Evolutionary conservation across 2,113 vertebrate genomes (phyloP).

Genomic region (Larimichthys crocea): DNA sequence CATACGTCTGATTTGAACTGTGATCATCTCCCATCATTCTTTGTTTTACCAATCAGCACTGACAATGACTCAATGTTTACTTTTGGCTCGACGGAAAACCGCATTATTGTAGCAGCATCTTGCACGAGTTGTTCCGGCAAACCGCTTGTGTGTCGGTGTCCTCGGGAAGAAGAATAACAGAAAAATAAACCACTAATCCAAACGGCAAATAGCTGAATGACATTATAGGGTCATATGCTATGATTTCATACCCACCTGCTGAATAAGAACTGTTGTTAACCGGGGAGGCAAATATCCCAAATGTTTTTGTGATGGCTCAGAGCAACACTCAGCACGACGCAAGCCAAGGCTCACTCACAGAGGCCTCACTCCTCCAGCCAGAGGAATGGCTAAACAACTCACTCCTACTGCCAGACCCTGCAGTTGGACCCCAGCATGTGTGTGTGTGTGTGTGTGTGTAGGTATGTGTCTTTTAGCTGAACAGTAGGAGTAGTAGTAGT

Average conservation of each 20-base stretch:
- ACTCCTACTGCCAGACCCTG: constrained; percentile 61
- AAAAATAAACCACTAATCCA: constrained; percentile 37
- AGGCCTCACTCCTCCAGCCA: constrained; percentile 74
- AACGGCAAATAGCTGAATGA: constrained; percentile 31
- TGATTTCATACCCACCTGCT: constrained; percentile 61
- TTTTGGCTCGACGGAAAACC: constrained; percentile 15
- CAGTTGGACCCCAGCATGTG: constrained; percentile 37
- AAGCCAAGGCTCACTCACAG: constrained; percentile 52
- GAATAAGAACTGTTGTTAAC: constrained; percentile 38
- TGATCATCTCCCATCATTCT: neutral
- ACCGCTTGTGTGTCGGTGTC: neutral
- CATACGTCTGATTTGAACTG: neutral
- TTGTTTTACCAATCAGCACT: neutral
- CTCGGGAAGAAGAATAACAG: neutral
- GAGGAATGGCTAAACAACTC: constrained; percentile 79
- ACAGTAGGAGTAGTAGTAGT: constrained; percentile 23
- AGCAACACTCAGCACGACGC: constrained; percentile 66
- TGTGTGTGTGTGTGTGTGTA: constrained; percentile 7
- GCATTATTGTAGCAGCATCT: constrained; percentile 3
- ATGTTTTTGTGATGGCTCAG: constrained; percentile 68
- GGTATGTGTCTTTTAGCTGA: constrained; percentile 16
- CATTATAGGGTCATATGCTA: constrained; percentile 35
- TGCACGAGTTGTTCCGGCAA: neutral
- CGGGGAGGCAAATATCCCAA: constrained; percentile 54
- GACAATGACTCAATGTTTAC: constrained; percentile 33